Evolutionary conservation across 2,113 vertebrate genomes (phyloP).

Genomic region (Philantomba maxwellii): DNA sequence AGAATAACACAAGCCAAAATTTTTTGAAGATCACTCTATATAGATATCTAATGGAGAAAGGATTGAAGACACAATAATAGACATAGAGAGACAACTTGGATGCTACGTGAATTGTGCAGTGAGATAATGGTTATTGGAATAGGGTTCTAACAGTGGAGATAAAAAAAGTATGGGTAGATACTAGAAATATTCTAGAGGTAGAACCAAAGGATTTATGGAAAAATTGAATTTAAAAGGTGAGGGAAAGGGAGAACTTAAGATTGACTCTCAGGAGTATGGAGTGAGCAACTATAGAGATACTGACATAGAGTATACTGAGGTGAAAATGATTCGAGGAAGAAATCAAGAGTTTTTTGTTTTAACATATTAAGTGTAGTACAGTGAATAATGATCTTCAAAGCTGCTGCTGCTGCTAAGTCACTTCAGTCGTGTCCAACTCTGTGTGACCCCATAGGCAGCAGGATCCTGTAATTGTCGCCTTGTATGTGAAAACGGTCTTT

Average conservation of each 20-base stretch:
- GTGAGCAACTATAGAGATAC: not conserved
- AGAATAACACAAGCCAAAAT: not conserved
- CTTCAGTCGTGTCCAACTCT: too few relatives aligned
- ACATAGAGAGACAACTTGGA: not conserved
- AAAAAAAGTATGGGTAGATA: not conserved
- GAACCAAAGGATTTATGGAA: not conserved
- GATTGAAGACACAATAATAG: not conserved
- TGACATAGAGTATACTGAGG: not conserved
- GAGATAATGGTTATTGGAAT: not conserved
- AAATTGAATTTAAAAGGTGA: not conserved
- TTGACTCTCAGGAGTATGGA: not conserved
- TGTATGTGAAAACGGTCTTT: not conserved
- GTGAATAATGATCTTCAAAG: not conserved
- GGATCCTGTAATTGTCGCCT: not conserved
- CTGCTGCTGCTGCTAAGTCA: not conserved
- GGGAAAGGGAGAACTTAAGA: not conserved
- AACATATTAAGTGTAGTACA: not conserved
- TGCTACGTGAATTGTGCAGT: not conserved
- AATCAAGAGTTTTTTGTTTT: not conserved
- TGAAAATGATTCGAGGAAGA: not conserved
- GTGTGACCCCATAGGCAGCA: too few relatives aligned
- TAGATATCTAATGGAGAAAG: not conserved
- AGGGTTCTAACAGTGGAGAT: not conserved
- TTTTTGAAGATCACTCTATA: not conserved
- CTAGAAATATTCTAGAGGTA: not conserved